Conservation (phyloP, 2,113 vertebrate genomes). For the pig (Sus scrofa) region DNA sequence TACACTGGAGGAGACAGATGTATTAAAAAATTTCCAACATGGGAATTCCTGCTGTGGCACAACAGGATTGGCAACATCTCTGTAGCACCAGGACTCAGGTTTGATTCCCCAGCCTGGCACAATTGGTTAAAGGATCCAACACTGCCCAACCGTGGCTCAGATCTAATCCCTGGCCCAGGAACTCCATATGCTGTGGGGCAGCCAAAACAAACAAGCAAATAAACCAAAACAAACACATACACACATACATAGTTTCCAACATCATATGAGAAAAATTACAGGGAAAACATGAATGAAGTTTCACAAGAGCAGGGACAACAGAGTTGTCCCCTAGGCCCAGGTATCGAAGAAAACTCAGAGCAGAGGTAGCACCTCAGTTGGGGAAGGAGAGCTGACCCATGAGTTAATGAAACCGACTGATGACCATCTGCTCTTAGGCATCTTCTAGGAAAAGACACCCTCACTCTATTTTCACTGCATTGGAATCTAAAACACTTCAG, state of each 20-base stretch:
- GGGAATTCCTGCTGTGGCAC: no score
- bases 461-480: constrained; percentile 20
- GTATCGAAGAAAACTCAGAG: neutral
- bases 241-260: neutral
- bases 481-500: neutral
- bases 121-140: no score
- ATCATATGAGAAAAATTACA: neutral
- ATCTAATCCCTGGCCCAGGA: no score
- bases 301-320: neutral
- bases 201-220: no score
- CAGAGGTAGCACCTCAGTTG: neutral
- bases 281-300: neutral
- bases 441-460: neutral
- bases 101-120: no score
- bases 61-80: no score
- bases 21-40: neutral
- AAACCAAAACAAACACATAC: no score
- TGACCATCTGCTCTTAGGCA: neutral
- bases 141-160: no score
- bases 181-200: no score
- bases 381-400: neutral
- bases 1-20: neutral
- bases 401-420: neutral
- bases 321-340: neutral
- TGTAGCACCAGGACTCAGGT: no score